Conservation (phyloP, 2,888 invertebrate genomes). For the Epicampocera succincta region DNA sequence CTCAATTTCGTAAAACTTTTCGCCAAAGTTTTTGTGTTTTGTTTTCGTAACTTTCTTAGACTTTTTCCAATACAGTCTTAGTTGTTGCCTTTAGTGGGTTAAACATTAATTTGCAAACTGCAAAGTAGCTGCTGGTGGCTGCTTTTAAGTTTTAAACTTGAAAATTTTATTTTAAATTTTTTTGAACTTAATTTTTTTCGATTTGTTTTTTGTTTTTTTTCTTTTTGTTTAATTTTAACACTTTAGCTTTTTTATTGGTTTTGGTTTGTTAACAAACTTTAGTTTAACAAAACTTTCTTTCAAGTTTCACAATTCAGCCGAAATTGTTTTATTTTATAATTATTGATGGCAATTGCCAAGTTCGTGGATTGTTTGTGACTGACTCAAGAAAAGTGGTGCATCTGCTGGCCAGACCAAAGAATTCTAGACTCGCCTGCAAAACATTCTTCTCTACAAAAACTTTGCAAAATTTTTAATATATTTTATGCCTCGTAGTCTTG, state of each 20-base stretch:
- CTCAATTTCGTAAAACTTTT: conserved; percentile 47
- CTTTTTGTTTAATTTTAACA: conserved; percentile 14
- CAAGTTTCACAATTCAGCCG: conserved; percentile 36
- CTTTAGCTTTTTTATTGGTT: background rate
- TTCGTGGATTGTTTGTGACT: conserved; percentile 61
- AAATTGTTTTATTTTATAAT: conserved; percentile 10
- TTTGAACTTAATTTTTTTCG: too few relatives aligned
- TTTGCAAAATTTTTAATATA: conserved; percentile 24
- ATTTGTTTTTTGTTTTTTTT: conserved; percentile 14
- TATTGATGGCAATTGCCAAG: conserved; percentile 56
- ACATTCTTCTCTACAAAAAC: conserved; percentile 26
- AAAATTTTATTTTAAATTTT: conserved; percentile 9
- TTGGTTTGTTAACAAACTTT: conserved; percentile 34
- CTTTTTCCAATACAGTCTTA: conserved; percentile 24
- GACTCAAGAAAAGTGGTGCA: conserved; percentile 41
- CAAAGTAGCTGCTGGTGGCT: background rate
- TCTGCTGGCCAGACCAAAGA: conserved; percentile 48
- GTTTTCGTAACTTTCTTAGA: conserved; percentile 48
- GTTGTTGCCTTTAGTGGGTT: conserved; percentile 41
- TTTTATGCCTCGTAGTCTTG: conserved; percentile 11
- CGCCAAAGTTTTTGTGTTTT: conserved; percentile 39
- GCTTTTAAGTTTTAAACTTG: conserved; percentile 30
- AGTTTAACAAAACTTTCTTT: conserved; percentile 47
- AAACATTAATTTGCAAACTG: conserved; percentile 50
- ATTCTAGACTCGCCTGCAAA: conserved; percentile 17